Evolutionary conservation across 1,140 invertebrate genomes (phyloP).

Genomic region (Agrilus planipennis): DNA sequence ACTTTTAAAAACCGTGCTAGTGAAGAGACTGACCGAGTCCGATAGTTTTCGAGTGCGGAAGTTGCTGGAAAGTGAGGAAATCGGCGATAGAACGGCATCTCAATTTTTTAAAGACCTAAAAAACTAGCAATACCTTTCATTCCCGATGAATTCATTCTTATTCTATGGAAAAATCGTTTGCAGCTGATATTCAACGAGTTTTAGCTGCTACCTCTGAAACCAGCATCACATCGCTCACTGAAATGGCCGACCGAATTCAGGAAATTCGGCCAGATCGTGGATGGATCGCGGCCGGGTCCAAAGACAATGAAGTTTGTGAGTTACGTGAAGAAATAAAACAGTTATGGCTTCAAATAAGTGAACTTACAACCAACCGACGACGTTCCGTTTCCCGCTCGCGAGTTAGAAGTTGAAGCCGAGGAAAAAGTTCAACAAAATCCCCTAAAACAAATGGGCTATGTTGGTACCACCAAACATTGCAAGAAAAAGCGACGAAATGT

Average conservation of each 20-base stretch:
- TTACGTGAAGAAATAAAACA: background rate
- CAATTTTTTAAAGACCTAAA: background rate
- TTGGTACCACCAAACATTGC: background rate
- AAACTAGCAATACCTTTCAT: background rate
- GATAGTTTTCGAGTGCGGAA: background rate
- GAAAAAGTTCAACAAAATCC: background rate
- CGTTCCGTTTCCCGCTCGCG: background rate
- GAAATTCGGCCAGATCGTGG: background rate
- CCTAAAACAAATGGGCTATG: background rate
- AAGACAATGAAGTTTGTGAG: no score
- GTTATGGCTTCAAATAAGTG: background rate
- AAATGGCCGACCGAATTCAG: background rate
- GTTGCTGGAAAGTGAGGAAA: background rate
- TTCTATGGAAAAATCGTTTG: background rate
- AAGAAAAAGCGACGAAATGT: background rate
- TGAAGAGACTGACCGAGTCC: background rate
- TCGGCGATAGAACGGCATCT: background rate
- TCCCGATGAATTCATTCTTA: background rate
- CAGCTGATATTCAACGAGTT: background rate
- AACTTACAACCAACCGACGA: background rate
- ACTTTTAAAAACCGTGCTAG: background rate
- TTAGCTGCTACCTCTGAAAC: background rate
- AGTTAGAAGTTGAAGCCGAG: background rate
- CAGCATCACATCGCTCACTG: background rate
- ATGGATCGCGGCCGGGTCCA: background rate